phyloP scores from a whole-genome alignment of 1,140 invertebrate genomes.

The Pentalonia nigronervosa region DNA sequence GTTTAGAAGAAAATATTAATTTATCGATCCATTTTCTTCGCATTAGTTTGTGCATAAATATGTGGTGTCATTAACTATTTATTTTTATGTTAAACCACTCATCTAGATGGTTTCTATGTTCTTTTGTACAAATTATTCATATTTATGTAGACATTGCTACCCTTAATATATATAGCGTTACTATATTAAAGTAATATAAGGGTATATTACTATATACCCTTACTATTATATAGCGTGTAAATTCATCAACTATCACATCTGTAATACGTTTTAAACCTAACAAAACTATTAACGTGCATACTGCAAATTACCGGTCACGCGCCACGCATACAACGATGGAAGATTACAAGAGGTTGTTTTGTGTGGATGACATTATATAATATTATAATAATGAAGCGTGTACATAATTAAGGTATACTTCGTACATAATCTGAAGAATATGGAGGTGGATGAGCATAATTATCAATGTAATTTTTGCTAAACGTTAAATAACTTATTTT shows the following conservation, averaged over 20 bases:
- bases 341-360: neutral
- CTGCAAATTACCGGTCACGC: too few species aligned
- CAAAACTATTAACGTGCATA: too few species aligned
- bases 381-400: neutral
- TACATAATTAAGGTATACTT: neutral
- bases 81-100: neutral
- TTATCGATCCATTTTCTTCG: neutral
- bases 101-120: neutral
- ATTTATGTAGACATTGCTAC: neutral
- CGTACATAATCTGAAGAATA: neutral
- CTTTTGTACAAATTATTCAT: neutral
- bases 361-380: slow-evolving; percentile 27
- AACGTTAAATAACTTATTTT: neutral
- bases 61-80: neutral
- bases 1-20: neutral
- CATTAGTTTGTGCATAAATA: neutral
- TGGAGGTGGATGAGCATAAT: neutral
- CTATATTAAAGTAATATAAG: too few species aligned
- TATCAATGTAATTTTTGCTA: neutral
- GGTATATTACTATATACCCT: too few species aligned
- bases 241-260: neutral
- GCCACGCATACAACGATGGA: too few species aligned
- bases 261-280: too few species aligned
- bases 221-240: neutral
- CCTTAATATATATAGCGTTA: too few species aligned